Base-by-base conservation (phyloP, 2,888 invertebrate species). In the Entomobrya proxima region DNA sequence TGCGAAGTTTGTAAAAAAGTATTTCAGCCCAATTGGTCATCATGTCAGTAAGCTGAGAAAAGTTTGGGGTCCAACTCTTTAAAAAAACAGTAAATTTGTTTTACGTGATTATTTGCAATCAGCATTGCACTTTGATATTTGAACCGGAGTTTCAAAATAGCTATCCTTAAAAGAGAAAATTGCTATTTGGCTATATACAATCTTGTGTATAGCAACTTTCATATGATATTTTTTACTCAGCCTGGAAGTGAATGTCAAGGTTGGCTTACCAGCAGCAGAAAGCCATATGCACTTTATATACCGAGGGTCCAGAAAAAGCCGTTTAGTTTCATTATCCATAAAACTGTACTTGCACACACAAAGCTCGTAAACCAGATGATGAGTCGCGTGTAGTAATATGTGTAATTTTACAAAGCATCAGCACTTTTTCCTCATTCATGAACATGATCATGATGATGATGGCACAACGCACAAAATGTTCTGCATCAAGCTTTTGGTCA, bases 191-290 rank as follows among this genome's bases (percentile, higher is more conserved):
- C n/a, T n/a, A n/a, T n/a, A n/a, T n/a, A n/a, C n/a, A n/a, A n/a
- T n/a, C n/a, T n/a, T n/a, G n/a, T n/a, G 50, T 50, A 52, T 15
- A 50, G 7, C 7, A 13, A 44, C 2, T 44, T 9, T 44, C 2
- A 15, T 44, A 5, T 44, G n/a, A 44, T 44, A 50, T 44, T 44
- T 44, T 44, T 44, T 44, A 21, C 21, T 61, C 13, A 30, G 72
- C 32, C 72, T 72, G 72, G 52, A 24, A 55, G 75, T 75, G 55
- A 52, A 5, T 75, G 75, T 75, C 75, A 75, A 75, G 75, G 75
- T 37, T 75, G 75, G 37, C n/a, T n/a, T 55, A 55, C 55, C 15
- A 35, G 69, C n/a, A n/a, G 40, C 40, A 61, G 13, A 11, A 0
- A 30, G n/a, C n/a, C 21, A 9, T 47, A 15, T 47, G n/a, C 47